A percentile compares a stretch with the other conserved stretches of the same genome.
Conservation (phyloP, 2,113 vertebrate genomes). For the Galemys pyrenaicus region DNA sequence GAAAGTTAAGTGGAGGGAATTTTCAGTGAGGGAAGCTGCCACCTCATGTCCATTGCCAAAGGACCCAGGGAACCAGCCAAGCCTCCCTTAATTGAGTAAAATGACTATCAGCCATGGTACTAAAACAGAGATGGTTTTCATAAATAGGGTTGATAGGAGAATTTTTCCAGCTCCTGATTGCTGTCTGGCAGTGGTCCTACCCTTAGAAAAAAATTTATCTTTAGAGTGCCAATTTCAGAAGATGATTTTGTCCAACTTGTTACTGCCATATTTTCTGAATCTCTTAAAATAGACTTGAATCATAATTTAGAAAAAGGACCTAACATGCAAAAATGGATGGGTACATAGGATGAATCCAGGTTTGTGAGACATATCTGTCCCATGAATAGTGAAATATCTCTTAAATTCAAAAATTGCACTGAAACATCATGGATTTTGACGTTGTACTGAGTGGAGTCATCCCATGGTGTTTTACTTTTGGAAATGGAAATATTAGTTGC, state of each 20-base stretch:
- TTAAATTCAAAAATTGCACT: background rate
- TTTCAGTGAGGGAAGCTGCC: background rate
- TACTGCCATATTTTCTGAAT: conserved; percentile 66
- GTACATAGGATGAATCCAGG: conserved; percentile 9
- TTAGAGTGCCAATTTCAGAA: conserved; percentile 65
- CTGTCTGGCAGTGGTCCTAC: conserved; percentile 64
- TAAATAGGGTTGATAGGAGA: conserved; percentile 49
- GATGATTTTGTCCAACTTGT: conserved; percentile 63
- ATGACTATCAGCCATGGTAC: conserved; percentile 56
- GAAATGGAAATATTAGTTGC: background rate
- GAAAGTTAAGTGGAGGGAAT: background rate
- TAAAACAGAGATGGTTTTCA: conserved; percentile 53
- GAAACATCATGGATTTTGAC: background rate
- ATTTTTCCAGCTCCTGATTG: conserved; percentile 73
- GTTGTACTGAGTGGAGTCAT: background rate
- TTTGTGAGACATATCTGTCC: conserved; percentile 48
- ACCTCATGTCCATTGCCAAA: background rate
- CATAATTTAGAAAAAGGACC: conserved; percentile 61
- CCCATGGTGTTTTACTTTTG: background rate
- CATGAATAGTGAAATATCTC: conserved; percentile 58
- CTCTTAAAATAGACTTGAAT: conserved; percentile 74
- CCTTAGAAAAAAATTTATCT: conserved; percentile 56
- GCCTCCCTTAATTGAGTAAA: conserved; percentile 56
- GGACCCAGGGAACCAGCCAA: background rate
- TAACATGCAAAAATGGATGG: conserved; percentile 65